Percentiles rank a stretch among this genome's conserved stretches.
Conservation (phyloP, 1,140 invertebrate genomes). For the Cotesia chilonis region DNA sequence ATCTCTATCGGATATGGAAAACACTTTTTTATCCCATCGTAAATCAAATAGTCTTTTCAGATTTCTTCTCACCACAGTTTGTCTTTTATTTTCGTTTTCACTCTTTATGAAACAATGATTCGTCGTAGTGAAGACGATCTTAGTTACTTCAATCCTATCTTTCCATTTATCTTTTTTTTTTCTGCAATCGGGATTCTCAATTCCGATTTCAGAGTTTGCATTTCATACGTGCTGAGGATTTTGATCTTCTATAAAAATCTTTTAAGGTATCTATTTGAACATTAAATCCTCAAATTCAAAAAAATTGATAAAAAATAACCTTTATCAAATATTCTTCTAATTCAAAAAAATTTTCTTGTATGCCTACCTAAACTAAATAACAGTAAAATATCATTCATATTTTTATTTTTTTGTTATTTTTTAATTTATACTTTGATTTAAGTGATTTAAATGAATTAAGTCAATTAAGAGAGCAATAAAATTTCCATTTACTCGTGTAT, state of each 20-base stretch:
- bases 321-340: too few relatives aligned
- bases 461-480: too few relatives aligned
- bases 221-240: constrained; percentile 25
- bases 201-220: constrained; percentile 28
- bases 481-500: too few relatives aligned
- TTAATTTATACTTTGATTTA: too few relatives aligned
- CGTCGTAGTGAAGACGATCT: constrained; percentile 5
- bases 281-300: too few relatives aligned
- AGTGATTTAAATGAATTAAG: too few relatives aligned
- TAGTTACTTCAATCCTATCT: not conserved
- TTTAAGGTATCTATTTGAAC: not conserved
- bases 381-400: too few relatives aligned
- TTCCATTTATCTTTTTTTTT: constrained; percentile 32
- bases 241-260: constrained; percentile 6
- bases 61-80: not conserved
- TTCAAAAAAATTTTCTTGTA: too few relatives aligned
- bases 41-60: constrained; percentile 36
- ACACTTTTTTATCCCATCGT: constrained; percentile 37
- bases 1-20: constrained; percentile 34
- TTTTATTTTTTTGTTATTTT: too few relatives aligned
- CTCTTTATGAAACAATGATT: constrained; percentile 21
- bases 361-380: too few relatives aligned
- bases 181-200: constrained; percentile 30
- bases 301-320: too few relatives aligned
- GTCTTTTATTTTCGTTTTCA: constrained; percentile 7